phyloP scores from a whole-genome alignment of 1,140 invertebrate species.

The Drosophila bipectinata region DNA sequence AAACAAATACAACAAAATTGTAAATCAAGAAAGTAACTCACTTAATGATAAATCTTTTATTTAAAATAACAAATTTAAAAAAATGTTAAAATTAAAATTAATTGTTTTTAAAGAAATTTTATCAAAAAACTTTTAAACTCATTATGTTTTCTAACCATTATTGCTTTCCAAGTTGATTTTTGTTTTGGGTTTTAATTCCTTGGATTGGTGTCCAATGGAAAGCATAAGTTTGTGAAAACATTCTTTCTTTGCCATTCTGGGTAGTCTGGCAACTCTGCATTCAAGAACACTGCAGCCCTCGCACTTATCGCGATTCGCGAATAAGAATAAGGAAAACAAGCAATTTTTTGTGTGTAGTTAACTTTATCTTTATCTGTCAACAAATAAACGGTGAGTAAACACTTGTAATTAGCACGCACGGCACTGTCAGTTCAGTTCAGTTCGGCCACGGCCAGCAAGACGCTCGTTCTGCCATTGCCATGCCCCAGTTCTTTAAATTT shows the following conservation, averaged over 20 bases:
- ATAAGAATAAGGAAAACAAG: constrained; percentile 56
- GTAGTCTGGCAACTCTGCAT: neutral
- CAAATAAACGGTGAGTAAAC: constrained; percentile 82
- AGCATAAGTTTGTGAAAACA: neutral
- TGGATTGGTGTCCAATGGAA: too few species aligned
- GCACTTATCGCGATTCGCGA: constrained; percentile 20
- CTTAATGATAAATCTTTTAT: too few species aligned
- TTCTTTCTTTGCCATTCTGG: neutral
- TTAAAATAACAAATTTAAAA: too few species aligned
- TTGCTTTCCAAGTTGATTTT: too few species aligned
- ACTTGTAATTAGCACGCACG: constrained; percentile 69
- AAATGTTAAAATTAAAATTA: too few species aligned
- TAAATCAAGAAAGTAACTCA: neutral
- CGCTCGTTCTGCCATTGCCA: constrained; percentile 51
- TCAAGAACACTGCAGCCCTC: neutral
- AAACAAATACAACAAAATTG: too few species aligned
- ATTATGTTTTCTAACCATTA: too few species aligned
- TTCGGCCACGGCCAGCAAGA: constrained; percentile 44
- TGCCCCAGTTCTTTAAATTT: constrained; percentile 66
- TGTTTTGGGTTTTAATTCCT: too few species aligned
- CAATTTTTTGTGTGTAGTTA: constrained; percentile 50
- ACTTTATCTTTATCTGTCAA: constrained; percentile 78
- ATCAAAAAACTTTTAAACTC: too few species aligned
- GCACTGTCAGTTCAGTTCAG: constrained; percentile 49
- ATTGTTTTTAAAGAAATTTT: too few species aligned